phyloP scores from a whole-genome alignment of 2,797 vertebrate genomes.

The Enteromius fasciolatus region DNA sequence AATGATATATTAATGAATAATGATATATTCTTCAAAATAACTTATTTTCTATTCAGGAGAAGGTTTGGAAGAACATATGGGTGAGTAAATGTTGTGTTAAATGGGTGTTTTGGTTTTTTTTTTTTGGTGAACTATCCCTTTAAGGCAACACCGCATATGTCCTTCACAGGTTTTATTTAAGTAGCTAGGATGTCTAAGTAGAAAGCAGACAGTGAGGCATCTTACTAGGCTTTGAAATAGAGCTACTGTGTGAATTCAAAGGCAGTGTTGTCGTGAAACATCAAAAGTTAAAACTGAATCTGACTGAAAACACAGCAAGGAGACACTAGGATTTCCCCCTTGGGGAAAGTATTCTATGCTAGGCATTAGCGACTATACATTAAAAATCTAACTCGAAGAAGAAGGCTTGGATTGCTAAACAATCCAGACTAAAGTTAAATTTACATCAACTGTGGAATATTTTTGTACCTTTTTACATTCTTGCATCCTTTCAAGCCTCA shows the following conservation, averaged over 20 bases:
- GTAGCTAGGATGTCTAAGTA: background rate
- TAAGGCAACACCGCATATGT: background rate
- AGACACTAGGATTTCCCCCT: slow-evolving; percentile 53
- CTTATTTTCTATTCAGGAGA: background rate
- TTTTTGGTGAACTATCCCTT: background rate
- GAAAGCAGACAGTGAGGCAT: background rate
- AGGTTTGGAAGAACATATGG: background rate
- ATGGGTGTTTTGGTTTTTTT: too few relatives aligned
- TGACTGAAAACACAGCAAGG: slow-evolving; percentile 40
- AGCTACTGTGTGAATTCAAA: slow-evolving; percentile 22
- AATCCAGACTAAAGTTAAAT: slow-evolving; percentile 50
- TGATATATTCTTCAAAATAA: background rate
- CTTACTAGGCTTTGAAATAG: slow-evolving; percentile 21
- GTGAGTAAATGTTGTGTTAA: too few relatives aligned
- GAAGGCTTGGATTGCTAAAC: slow-evolving; percentile 44
- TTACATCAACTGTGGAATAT: slow-evolving; percentile 17
- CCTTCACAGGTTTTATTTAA: background rate
- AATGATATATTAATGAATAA: too few relatives aligned
- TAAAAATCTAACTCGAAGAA: slow-evolving; percentile 55
- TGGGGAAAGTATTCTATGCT: slow-evolving; percentile 62
- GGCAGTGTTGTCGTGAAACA: slow-evolving; percentile 39
- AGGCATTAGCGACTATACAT: slow-evolving; percentile 61
- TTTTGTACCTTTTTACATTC: slow-evolving; percentile 38
- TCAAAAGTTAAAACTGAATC: slow-evolving; percentile 36
- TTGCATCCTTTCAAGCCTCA: slow-evolving; percentile 73